These are phyloP conservation scores for Drosophila phalerata DNA, from an alignment of 2,888 invertebrate species.

Conservation along the genomic window DNA sequence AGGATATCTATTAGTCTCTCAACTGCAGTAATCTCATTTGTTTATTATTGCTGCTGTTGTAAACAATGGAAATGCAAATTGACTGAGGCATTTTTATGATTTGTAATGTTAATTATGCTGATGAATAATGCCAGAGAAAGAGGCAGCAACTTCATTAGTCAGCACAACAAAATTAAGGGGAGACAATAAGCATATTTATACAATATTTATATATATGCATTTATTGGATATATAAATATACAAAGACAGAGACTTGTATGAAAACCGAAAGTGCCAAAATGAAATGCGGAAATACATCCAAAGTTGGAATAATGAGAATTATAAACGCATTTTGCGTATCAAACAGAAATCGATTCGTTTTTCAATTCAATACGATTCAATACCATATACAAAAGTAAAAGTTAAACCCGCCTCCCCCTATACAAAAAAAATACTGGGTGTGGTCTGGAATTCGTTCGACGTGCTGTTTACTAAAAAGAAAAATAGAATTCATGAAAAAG, in stretches of 20 bases:
- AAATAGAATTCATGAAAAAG: slow-evolving; percentile 7
- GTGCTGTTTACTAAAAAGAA: slow-evolving; percentile 68
- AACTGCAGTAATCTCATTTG: slow-evolving; percentile 5
- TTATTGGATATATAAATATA: slow-evolving; percentile 8
- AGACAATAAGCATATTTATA: slow-evolving; percentile 46
- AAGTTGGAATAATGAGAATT: slow-evolving; percentile 55
- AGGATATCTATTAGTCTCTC: not conserved
- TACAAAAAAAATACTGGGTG: slow-evolving; percentile 24
- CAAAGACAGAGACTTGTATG: slow-evolving; percentile 2
- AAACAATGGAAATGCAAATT: slow-evolving; percentile 73
- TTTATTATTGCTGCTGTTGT: slow-evolving; percentile 38
- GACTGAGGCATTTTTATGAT: slow-evolving; percentile 64
- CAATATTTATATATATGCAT: slow-evolving; percentile 8
- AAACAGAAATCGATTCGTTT: slow-evolving; percentile 60
- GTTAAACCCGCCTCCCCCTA: slow-evolving; percentile 36
- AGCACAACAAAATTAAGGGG: slow-evolving; percentile 47
- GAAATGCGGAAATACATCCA: slow-evolving; percentile 64
- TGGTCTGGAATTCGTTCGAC: slow-evolving; percentile 31
- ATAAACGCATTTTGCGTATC: slow-evolving; percentile 62
- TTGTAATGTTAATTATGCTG: slow-evolving; percentile 77
- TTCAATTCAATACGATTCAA: slow-evolving; percentile 45
- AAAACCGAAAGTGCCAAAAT: slow-evolving; percentile 73
- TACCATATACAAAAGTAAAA: slow-evolving; percentile 62
- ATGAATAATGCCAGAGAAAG: slow-evolving; percentile 52
- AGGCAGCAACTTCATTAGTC: slow-evolving; percentile 64